These are phyloP conservation scores for Acomys russatus DNA, from an alignment of 2,797 vertebrate species.

Conservation along the genomic window DNA sequence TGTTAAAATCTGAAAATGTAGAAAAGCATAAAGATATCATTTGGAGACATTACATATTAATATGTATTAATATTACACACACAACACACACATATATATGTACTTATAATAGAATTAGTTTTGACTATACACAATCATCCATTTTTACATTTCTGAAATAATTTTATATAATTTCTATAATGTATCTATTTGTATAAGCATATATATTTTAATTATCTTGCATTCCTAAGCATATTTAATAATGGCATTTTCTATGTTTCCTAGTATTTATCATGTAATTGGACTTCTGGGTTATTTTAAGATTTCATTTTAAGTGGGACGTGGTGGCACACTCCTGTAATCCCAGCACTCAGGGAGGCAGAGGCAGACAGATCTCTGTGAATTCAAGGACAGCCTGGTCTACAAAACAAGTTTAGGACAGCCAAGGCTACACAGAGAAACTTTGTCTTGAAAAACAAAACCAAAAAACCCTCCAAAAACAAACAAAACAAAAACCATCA, in stretches of 20 bases:
- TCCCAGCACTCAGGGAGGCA: no score
- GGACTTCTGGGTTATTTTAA: conserved; percentile 1
- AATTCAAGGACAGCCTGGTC: no score
- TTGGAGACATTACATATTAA: not conserved
- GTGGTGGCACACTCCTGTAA: no score
- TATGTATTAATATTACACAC: not conserved
- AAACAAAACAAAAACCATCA: no score
- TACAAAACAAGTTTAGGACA: no score
- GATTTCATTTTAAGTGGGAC: not conserved
- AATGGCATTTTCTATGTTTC: conserved; percentile 19
- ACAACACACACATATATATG: not conserved
- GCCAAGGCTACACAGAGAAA: no score
- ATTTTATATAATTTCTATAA: not conserved
- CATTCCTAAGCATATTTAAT: not conserved
- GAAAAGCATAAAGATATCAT: not conserved
- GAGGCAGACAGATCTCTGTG: no score
- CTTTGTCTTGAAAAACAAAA: no score
- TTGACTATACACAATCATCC: not conserved
- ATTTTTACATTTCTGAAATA: not conserved
- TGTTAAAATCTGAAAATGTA: not conserved
- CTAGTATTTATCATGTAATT: not conserved
- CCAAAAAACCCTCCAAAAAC: no score
- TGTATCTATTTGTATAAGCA: conserved; percentile 4
- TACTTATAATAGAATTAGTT: not conserved
- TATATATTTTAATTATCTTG: not conserved